Evolutionary conservation across 2,797 vertebrate species (phyloP).

Genomic region (Coracias cyanogaster): DNA sequence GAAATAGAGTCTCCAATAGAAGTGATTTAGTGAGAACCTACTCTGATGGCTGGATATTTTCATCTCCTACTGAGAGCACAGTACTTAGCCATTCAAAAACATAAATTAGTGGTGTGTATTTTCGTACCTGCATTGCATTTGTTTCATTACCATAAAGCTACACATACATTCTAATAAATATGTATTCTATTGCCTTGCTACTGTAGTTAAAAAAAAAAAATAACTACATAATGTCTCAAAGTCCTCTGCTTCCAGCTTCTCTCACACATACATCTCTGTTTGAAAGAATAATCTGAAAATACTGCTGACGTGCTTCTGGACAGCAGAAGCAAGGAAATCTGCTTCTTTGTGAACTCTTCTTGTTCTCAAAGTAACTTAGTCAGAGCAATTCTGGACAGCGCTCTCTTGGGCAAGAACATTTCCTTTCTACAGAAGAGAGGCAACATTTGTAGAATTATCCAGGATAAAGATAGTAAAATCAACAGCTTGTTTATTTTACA

Average conservation of each 20-base stretch:
- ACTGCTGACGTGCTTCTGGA: neutral
- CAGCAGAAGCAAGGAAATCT: neutral
- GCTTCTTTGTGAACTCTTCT: neutral
- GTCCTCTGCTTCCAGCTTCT: neutral
- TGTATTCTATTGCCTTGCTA: neutral
- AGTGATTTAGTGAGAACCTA: neutral
- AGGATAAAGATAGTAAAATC: neutral
- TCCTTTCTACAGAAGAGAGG: neutral
- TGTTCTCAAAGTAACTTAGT: neutral
- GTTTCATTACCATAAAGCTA: neutral
- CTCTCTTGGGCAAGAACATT: neutral
- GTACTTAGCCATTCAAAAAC: neutral
- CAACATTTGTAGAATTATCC: neutral
- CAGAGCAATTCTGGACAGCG: neutral
- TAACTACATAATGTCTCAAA: neutral
- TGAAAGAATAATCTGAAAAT: neutral
- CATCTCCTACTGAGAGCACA: neutral
- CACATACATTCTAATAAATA: neutral
- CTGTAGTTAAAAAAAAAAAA: neutral
- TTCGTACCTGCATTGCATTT: neutral
- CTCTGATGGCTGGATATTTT: neutral
- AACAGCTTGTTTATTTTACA: neutral
- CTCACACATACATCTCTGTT: neutral
- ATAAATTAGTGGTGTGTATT: neutral
- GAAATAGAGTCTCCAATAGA: neutral